These are phyloP conservation scores for Drosophila heteroneura DNA, from an alignment of 2,888 invertebrate species.

Conservation along the genomic window DNA sequence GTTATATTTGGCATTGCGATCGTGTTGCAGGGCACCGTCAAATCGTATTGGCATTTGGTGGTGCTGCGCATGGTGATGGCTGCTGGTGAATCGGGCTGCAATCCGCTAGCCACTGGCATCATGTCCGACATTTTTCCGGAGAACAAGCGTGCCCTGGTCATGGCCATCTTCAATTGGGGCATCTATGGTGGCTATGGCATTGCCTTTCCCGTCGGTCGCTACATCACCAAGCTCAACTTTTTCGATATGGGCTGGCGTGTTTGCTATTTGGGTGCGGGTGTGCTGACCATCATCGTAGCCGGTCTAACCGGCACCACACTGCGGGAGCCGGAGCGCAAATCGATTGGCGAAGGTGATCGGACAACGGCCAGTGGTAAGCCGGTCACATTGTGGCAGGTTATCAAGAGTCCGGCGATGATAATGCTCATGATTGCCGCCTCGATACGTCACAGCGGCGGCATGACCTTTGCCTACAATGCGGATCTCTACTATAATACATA, in stretches of 20 bases:
- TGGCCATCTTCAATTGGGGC: constrained; percentile 98
- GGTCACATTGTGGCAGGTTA: constrained; percentile 90
- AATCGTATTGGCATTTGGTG: constrained; percentile 95
- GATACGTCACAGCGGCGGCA: constrained; percentile 94
- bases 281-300: constrained; percentile 90
- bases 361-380: constrained; percentile 86
- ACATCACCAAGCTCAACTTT: constrained; percentile 90
- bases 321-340: constrained; percentile 90
- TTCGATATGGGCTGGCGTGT: constrained; percentile 93
- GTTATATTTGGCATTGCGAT: constrained; percentile 93
- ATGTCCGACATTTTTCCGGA: constrained; percentile 93
- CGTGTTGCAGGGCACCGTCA: constrained; percentile 93
- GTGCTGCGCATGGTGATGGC: constrained; percentile 94
- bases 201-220: constrained; percentile 95
- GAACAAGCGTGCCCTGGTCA: constrained; percentile 93
- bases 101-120: constrained; percentile 94
- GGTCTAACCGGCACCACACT: constrained; percentile 90
- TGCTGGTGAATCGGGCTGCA: constrained; percentile 94
- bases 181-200: constrained; percentile 97
- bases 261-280: constrained; percentile 92
- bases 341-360: constrained; percentile 89
- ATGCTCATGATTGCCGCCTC: constrained; percentile 94
- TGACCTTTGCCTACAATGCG: constrained; percentile 96
- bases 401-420: constrained; percentile 91
- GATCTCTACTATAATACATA: constrained; percentile 95